Evolutionary conservation across 2,113 vertebrate species (phyloP).

Genomic region (Cinclus cinclus): DNA sequence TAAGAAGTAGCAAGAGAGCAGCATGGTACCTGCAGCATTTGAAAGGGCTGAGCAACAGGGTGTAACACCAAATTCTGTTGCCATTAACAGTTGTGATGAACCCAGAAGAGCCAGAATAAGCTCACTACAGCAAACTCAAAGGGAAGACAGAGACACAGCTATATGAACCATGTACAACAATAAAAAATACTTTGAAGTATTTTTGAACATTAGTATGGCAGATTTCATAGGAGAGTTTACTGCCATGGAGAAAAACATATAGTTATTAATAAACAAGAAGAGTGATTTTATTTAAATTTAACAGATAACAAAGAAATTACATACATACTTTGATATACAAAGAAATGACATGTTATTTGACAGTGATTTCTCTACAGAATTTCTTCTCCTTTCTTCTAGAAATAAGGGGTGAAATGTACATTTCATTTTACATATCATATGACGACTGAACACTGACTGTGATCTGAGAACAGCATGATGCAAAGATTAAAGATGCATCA

Average conservation of each 20-base stretch:
- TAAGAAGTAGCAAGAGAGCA: not conserved
- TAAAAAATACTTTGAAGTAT: fast-evolving
- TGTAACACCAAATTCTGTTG: not conserved
- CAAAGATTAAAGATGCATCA: not conserved
- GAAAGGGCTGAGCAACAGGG: not conserved
- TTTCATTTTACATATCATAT: not conserved
- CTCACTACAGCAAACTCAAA: not conserved
- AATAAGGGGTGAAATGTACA: not conserved
- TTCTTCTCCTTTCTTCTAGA: not conserved
- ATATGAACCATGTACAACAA: not conserved
- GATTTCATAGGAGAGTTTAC: not conserved
- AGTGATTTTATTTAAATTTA: not conserved
- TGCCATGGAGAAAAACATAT: not conserved
- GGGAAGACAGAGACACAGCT: not conserved
- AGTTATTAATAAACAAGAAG: not conserved
- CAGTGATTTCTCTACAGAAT: not conserved
- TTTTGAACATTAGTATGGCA: not conserved
- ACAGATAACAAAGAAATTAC: not conserved
- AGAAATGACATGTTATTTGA: not conserved
- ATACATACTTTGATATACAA: not conserved
- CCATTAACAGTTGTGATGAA: not conserved
- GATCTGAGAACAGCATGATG: not conserved
- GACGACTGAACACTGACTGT: not conserved
- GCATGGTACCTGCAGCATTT: not conserved
- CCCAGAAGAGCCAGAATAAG: not conserved